phyloP scores from a whole-genome alignment of 2,113 vertebrate species.

The Azemiops feae region DNA sequence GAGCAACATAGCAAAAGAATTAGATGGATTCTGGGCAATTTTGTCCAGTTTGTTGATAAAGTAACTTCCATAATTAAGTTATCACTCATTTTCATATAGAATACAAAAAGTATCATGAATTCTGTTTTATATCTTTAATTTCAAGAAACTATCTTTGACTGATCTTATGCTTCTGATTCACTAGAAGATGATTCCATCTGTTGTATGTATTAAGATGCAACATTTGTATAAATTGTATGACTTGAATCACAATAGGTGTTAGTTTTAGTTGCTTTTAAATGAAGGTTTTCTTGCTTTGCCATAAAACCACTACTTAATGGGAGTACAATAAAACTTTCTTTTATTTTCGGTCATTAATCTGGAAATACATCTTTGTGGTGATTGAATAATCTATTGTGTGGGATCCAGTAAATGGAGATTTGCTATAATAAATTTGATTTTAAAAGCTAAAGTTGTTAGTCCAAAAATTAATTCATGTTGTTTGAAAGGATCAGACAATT shows the following conservation, averaged over 20 bases:
- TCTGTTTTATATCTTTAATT: neutral
- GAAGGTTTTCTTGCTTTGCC: neutral
- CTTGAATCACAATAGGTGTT: neutral
- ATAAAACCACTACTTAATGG: neutral
- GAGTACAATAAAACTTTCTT: neutral
- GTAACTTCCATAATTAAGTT: neutral
- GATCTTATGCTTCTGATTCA: neutral
- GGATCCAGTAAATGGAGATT: neutral
- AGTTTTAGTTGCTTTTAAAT: neutral
- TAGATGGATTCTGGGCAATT: neutral
- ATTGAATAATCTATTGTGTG: neutral
- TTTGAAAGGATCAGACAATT: slow-evolving; percentile 15
- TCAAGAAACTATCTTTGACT: neutral
- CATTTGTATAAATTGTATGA: neutral
- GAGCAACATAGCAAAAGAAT: neutral
- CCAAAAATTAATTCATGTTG: neutral
- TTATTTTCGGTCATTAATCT: neutral
- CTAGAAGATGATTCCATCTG: neutral
- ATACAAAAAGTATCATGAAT: neutral
- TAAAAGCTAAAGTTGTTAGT: neutral
- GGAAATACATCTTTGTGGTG: neutral
- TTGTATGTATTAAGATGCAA: neutral
- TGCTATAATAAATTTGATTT: neutral
- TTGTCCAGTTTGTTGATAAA: neutral
- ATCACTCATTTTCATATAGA: neutral